Evolutionary conservation across 1,140 invertebrate genomes (phyloP), one percentile per base, ranked within the genome.

Genomic region (Whitmania pigra): DNA sequence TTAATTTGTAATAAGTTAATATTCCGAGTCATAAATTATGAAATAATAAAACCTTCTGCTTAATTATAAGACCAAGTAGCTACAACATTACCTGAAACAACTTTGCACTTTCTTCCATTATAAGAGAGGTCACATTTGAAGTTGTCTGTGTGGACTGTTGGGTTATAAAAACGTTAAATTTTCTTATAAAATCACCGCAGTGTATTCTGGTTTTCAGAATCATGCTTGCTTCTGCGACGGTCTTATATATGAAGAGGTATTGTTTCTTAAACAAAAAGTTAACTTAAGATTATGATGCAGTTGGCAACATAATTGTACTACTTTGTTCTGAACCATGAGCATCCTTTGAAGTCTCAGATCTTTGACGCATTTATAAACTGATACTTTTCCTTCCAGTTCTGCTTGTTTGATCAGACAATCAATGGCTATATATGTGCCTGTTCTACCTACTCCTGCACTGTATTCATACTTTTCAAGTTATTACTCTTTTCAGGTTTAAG

Each of bases 391-490:
- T 25, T 70, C 43, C 0, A 18, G 13, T 53, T 53, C n/a, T 17
- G 53, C 53, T 54, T 70, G 69, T 22, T 70, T 25, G 18, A 70
- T 36, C 49, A 70, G 22, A 29, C 0, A 70, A n/a, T 70, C 69
- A 31, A 70, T 49, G 20, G 69, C 69, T 9, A 70, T 20, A 49
- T 49, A 70, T 9, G 69, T 70, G 7, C 69, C 69, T n/a, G 69
- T 70, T 7, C 69, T 36, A 13, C 69, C 69, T 13, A 70, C 69
- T 22, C 69, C 69, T 27, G 69, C 69, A 70, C 69, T 70, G n/a
- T n/a, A 63, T 63, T 25, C 57, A 63, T 31, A 63, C 1, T 25
- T 63, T 7, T 11, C 3, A 13, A 63, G 0, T 22, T 13, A 17
- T 11, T 63, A 5, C 17, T 17, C 55, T 25, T 63, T 31, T 13